Evolutionary conservation across 2,113 vertebrate genomes (phyloP).

Genomic region (Chionis minor): DNA sequence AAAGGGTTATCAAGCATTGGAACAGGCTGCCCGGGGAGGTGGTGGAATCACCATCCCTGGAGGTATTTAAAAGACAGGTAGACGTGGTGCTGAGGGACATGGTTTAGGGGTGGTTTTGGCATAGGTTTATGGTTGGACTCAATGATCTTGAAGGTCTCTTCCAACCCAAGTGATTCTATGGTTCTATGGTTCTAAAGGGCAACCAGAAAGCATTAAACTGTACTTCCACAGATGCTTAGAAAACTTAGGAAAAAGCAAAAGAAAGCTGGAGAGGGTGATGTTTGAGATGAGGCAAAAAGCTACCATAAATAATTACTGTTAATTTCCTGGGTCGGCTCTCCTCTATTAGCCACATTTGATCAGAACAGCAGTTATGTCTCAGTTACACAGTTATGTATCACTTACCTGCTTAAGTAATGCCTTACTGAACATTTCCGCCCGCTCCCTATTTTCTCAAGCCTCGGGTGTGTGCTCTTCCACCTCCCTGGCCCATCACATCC

Average conservation of each 20-base stretch:
- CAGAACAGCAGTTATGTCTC: not conserved
- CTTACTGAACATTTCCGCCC: not conserved
- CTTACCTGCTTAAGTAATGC: not conserved
- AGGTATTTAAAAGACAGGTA: too few species aligned
- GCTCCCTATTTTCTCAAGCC: not conserved
- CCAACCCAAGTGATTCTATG: too few species aligned
- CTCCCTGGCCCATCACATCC: accelerated
- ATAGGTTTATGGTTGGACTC: too few species aligned
- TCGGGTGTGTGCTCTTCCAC: not conserved
- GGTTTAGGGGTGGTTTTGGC: too few species aligned
- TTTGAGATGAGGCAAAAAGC: not conserved
- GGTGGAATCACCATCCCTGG: too few species aligned
- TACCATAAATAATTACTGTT: too few species aligned
- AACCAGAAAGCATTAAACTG: not conserved
- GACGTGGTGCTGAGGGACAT: too few species aligned
- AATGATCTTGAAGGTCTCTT: too few species aligned
- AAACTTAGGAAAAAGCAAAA: not conserved
- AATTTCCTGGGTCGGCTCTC: not conserved
- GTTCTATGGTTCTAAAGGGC: too few species aligned
- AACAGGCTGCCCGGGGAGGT: too few species aligned
- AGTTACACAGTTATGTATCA: not conserved
- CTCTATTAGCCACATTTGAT: not conserved
- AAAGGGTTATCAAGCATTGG: too few species aligned
- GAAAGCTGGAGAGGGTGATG: not conserved
- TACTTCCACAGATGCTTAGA: not conserved